Conservation (phyloP, 2,113 vertebrate species). For the Cervus canadensis region DNA sequence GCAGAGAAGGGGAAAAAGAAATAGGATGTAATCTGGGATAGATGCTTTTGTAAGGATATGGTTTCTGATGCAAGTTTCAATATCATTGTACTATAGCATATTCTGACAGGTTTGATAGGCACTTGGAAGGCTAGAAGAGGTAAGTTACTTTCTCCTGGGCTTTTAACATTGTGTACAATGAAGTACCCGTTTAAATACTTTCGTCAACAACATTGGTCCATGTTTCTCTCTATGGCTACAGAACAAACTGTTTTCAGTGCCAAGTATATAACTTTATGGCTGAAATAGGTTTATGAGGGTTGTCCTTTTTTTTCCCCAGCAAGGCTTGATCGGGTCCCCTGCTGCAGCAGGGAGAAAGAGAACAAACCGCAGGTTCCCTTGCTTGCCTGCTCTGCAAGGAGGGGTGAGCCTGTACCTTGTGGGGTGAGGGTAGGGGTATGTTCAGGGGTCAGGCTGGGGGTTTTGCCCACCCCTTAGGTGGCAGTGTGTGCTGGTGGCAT, state of each 20-base stretch:
- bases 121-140: neutral
- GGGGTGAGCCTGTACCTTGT: neutral
- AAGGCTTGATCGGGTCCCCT: neutral
- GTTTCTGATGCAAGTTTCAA: neutral
- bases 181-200: neutral
- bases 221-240: neutral
- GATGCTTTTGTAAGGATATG: neutral
- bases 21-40: neutral
- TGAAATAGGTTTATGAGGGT: neutral
- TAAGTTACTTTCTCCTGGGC: neutral
- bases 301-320: neutral
- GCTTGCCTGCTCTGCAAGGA: neutral
- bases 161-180: neutral
- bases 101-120: neutral
- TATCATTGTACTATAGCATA: neutral
- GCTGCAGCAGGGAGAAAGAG: neutral
- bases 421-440: neutral
- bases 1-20: neutral
- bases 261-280: neutral
- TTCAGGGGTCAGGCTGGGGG: neutral
- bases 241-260: neutral
- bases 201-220: neutral
- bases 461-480: neutral
- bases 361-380: neutral
- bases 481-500: neutral